A percentile compares a stretch with the other conserved stretches of the same genome.
Conservation (phyloP, 2,113 vertebrate genomes). For the Chloropsis hardwickii region DNA sequence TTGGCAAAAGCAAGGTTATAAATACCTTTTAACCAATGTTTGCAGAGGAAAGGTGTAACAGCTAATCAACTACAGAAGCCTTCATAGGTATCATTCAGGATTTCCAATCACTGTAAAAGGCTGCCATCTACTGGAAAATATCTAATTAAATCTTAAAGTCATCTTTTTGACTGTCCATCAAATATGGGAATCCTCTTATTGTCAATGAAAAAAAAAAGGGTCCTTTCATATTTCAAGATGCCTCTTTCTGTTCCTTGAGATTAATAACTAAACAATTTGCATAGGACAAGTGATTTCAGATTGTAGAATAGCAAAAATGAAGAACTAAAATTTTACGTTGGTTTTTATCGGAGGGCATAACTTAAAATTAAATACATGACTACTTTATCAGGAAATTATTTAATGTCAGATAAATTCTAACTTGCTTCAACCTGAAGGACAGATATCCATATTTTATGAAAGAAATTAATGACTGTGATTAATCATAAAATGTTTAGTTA, state of each 20-base stretch:
- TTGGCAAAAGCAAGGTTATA: neutral
- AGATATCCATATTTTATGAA: neutral
- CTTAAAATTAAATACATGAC: neutral
- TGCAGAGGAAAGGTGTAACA: neutral
- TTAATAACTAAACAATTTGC: neutral
- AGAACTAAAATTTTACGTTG: neutral
- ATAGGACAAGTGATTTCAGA: neutral
- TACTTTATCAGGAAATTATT: neutral
- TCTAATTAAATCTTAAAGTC: slow-evolving; percentile 12
- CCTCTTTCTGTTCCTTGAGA: neutral
- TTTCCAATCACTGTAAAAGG: slow-evolving; percentile 30
- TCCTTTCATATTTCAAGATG: neutral
- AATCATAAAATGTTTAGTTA: neutral
- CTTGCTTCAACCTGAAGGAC: neutral
- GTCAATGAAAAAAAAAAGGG: too few relatives aligned
- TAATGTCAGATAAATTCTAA: neutral
- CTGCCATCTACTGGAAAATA: slow-evolving; percentile 56
- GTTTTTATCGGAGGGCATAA: neutral
- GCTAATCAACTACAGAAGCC: neutral
- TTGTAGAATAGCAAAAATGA: neutral
- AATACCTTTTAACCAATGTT: neutral
- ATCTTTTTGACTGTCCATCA: neutral
- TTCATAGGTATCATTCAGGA: neutral
- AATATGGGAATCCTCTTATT: neutral
- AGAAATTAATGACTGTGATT: neutral